phyloP scores from a whole-genome alignment of 2,113 vertebrate genomes.

The Epinephelus moara region DNA sequence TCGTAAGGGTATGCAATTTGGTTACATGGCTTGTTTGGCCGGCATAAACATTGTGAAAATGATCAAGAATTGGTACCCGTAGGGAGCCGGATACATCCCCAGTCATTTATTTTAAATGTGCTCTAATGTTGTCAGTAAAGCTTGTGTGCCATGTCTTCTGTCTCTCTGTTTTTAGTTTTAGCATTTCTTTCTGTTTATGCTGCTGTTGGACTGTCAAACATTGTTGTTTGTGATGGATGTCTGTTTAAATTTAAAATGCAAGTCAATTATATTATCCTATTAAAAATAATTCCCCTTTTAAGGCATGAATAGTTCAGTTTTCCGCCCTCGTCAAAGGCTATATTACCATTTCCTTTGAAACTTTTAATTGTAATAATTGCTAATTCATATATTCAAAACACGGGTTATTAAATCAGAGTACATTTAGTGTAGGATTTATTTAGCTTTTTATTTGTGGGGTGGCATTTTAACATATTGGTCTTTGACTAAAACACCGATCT shows the following conservation, averaged over 20 bases:
- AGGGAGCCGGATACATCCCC: conserved; percentile 69
- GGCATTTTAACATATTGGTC: background rate
- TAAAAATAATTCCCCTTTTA: background rate
- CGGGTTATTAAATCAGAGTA: background rate
- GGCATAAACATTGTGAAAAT: conserved; percentile 29
- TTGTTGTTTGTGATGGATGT: conserved; percentile 13
- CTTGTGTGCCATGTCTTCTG: conserved; percentile 61
- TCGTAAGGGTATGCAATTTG: conserved; percentile 24
- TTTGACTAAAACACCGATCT: background rate
- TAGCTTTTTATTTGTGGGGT: background rate
- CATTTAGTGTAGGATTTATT: background rate
- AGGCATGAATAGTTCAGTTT: background rate
- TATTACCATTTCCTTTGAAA: background rate
- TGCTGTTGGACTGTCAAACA: conserved; percentile 21
- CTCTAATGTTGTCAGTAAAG: conserved; percentile 68
- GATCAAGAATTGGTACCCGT: conserved; percentile 21
- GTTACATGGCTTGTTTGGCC: conserved; percentile 47
- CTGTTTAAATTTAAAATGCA: conserved; percentile 2
- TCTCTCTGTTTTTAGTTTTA: conserved; percentile 44
- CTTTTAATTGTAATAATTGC: background rate
- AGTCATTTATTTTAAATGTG: conserved; percentile 67
- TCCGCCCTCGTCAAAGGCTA: background rate
- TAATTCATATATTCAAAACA: conserved; percentile 7
- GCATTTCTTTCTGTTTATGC: conserved; percentile 29
- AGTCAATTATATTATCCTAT: background rate